Percentiles rank a stretch among this genome's conserved stretches.
Evolutionary conservation across 2,797 vertebrate species (phyloP).

Genomic region (Chelidonichthys spinosus): DNA sequence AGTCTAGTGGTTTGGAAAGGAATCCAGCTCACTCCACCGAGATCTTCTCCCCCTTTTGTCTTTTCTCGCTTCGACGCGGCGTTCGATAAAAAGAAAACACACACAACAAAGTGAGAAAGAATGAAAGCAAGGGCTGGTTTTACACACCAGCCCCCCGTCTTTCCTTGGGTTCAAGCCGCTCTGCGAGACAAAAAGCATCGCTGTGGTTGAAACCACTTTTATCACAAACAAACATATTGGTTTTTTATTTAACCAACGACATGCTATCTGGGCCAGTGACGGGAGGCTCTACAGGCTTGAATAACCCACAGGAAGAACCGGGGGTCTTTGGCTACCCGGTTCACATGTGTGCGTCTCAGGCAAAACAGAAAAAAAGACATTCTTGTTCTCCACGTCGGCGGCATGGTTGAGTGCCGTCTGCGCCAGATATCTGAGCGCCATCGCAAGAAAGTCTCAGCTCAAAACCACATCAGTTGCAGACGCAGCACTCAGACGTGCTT

Average conservation of each 20-base stretch:
- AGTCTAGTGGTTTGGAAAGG: constrained; percentile 73
- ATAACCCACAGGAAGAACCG: not conserved
- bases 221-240: constrained; percentile 39
- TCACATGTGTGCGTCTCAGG: not conserved
- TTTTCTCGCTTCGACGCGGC: constrained; percentile 28
- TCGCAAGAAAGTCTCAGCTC: constrained; percentile 2
- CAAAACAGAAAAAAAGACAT: constrained; percentile 9
- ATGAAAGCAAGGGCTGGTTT: constrained; percentile 22
- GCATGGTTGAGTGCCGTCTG: constrained; percentile 4
- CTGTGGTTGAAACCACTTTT: constrained; percentile 49
- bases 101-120: constrained; percentile 61
- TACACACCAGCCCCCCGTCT: not conserved
- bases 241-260: constrained; percentile 10
- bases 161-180: constrained; percentile 32
- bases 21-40: constrained; percentile 49
- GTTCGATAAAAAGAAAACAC: constrained; percentile 35
- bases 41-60: constrained; percentile 26
- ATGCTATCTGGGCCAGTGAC: not conserved
- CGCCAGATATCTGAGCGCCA: constrained; percentile 26
- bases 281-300: not conserved
- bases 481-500: not conserved
- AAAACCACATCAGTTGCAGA: constrained; percentile 48
- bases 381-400: not conserved
- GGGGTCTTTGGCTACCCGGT: not conserved
- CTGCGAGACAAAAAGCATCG: constrained; percentile 47